phyloP scores from a whole-genome alignment of 1,140 invertebrate genomes.

The Pteromalus puparum region DNA sequence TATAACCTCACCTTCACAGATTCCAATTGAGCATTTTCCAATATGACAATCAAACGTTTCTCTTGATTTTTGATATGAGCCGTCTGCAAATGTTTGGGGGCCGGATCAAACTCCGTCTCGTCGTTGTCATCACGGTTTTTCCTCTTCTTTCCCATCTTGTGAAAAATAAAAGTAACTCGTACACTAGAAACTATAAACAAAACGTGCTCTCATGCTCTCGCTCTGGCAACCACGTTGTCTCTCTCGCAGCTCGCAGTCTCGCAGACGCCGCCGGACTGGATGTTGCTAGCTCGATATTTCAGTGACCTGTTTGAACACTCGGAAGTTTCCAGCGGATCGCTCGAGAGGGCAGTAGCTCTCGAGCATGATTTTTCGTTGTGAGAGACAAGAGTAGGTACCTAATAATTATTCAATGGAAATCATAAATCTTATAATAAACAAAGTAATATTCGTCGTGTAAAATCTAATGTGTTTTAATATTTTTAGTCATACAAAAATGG shows the following conservation, averaged over 20 bases:
- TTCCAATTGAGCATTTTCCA: conserved; percentile 96
- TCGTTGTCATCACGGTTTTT: conserved; percentile 75
- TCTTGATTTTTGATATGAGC: conserved; percentile 86
- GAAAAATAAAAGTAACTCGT: background rate
- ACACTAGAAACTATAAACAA: conserved; percentile 24
- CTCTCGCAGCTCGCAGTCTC: no score
- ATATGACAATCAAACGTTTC: conserved; percentile 93
- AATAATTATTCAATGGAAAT: no score
- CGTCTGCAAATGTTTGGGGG: conserved; percentile 81
- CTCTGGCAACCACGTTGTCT: background rate
- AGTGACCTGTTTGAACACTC: background rate
- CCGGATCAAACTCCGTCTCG: conserved; percentile 81
- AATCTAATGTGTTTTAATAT: no score
- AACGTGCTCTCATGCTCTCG: conserved; percentile 20
- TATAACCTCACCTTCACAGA: conserved; percentile 89
- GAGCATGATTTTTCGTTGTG: background rate
- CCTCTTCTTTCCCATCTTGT: conserved; percentile 81
- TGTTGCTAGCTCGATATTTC: background rate
- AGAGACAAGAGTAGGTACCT: no score
- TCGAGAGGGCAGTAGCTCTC: conserved; percentile 35
- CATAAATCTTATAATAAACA: no score
- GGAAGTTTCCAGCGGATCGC: background rate
- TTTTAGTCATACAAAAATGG: no score
- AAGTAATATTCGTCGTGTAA: no score
- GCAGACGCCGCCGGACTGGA: no score